Base-by-base conservation (phyloP, 2,797 vertebrate genomes). In the Enteromius mattozi region DNA sequence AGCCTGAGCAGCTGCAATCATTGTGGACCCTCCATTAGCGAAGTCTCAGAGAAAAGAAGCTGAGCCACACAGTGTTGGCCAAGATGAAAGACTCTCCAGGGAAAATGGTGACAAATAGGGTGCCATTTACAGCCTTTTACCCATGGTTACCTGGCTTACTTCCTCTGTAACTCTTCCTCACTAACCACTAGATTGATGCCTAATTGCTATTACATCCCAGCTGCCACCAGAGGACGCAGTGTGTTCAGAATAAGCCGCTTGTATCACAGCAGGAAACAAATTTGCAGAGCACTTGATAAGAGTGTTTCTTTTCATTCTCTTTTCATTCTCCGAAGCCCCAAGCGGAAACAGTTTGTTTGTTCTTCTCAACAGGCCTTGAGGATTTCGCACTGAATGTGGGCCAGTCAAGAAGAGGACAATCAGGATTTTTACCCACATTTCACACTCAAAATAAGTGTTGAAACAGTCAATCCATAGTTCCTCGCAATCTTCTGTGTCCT, bases 41-140 rank as follows among this genome's bases (percentile, higher is more conserved):
- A 78, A 91, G 89, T 86, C 79, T 92, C 91, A 91, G 59, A 90
- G 89, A 92, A 93, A 94, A 78, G 75, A 93, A 91, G 92, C 90
- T 89, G 88, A 92, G 90, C 85, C 88, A 89, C 89, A 87, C 88
- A 89, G 89, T 90, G 85, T 88, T 87, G 91, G 92, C 56, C 91
- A 94, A 94, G 93, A 95, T 95, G 92, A 95, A 96, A 95, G 95
- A 93, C 91, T 83, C 89, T 87, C 86, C 89, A 90, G 84, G 80
- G 92, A 89, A 94, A 95, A 94, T 95, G 91, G 92, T 90, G 91
- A 92, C 91, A 94, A 95, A 94, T 95, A 76, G 92, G 91, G 89
- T 86, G 92, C 54, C 91, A 94, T 94, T 95, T 95, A 93, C 90
- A 92, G 92, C 90, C 90, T 91, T 90, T 90, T 90, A 92, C 90